phyloP scores from a whole-genome alignment of 2,113 vertebrate species.

The Ammodytes dubius region DNA sequence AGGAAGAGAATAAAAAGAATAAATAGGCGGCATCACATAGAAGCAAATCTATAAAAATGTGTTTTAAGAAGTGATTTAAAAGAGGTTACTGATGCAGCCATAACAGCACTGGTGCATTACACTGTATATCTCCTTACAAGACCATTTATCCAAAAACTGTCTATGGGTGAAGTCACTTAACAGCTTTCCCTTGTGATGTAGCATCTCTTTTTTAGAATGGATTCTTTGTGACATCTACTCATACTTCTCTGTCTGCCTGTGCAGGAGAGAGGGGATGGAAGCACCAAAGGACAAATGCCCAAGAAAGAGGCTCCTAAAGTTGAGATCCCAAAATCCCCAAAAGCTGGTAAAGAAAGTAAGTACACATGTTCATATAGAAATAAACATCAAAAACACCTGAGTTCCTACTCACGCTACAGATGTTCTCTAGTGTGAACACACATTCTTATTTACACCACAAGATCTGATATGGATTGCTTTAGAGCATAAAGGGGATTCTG shows the following conservation, averaged over 20 bases:
- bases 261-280: conserved; percentile 72
- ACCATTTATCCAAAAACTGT: not conserved
- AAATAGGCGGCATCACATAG: too few species aligned
- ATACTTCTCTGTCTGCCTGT: conserved; percentile 22
- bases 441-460: not conserved
- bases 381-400: not conserved
- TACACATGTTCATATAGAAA: not conserved
- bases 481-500: not conserved
- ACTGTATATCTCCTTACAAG: not conserved
- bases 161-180: not conserved
- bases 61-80: too few species aligned
- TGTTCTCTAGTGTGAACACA: not conserved
- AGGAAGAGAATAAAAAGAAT: too few species aligned
- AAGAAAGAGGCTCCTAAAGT: conserved; percentile 58
- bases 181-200: not conserved
- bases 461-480: not conserved
- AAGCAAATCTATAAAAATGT: too few species aligned
- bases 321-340: conserved; percentile 54
- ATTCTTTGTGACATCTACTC: not conserved
- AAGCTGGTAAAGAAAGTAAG: conserved; percentile 66
- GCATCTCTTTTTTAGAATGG: not conserved
- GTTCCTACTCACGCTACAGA: not conserved
- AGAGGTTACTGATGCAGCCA: not conserved
- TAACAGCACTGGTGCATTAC: not conserved
- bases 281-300: conserved; percentile 50